Conservation (phyloP, 2,797 vertebrate species). For the Micromesistius poutassou region DNA sequence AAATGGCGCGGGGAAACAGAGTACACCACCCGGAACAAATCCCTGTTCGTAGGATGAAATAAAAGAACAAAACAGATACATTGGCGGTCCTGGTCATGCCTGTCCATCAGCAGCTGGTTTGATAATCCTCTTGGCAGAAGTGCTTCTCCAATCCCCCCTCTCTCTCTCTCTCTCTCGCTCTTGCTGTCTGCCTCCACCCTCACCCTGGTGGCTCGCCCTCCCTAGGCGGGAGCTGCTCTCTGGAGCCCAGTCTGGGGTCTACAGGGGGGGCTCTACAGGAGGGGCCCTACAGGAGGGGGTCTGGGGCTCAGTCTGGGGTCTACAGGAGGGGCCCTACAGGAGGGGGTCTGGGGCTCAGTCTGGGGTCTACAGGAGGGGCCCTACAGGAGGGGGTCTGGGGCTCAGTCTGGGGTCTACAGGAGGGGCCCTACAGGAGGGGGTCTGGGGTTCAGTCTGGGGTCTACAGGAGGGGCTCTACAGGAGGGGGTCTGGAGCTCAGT, state of each 20-base stretch:
- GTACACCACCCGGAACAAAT: slow-evolving; percentile 13
- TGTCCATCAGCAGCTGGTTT: slow-evolving; percentile 69
- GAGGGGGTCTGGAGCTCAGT: no score
- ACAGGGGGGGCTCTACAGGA: not conserved
- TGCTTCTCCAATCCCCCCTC: slow-evolving; percentile 62
- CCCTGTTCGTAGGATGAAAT: slow-evolving; percentile 29
- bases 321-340: no score
- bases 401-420: not conserved
- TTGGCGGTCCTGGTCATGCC: slow-evolving; percentile 39
- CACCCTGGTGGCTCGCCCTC: slow-evolving; percentile 39
- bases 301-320: no score
- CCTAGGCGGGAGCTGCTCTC: slow-evolving; percentile 28
- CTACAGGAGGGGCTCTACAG: no score
- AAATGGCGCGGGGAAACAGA: slow-evolving; percentile 5
- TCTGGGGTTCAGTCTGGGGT: not conserved
- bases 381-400: no score
- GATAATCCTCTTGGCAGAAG: slow-evolving; percentile 76
- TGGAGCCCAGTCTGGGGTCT: not conserved
- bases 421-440: slow-evolving; percentile 22
- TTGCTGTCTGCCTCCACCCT: slow-evolving; percentile 47
- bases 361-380: no score
- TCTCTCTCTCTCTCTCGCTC: not conserved
- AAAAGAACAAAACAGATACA: slow-evolving; percentile 7
- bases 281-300: not conserved
- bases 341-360: no score